A percentile compares a stretch with the other conserved stretches of the same genome.
Conservation (phyloP, 2,888 invertebrate species). For the Anthrax anthrax region DNA sequence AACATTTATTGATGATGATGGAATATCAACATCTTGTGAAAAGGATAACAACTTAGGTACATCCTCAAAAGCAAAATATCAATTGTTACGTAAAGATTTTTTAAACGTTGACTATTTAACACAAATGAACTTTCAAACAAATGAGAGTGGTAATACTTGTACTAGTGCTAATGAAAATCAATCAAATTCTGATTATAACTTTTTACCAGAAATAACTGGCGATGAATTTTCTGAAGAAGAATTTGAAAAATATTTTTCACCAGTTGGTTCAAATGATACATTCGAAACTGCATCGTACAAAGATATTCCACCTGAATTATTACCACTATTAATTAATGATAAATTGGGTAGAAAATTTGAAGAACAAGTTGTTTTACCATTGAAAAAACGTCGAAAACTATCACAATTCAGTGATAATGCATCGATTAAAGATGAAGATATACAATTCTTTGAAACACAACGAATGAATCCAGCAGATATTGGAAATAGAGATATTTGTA, state of each 20-base stretch:
- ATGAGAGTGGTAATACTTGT: slow-evolving; percentile 1
- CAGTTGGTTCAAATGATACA: neutral
- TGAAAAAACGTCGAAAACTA: slow-evolving; percentile 13
- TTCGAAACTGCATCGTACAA: neutral
- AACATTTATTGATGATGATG: neutral
- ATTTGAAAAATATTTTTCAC: slow-evolving; percentile 1
- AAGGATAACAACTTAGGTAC: slow-evolving; percentile 12
- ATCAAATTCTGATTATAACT: slow-evolving; percentile 1
- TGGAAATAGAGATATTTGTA: neutral
- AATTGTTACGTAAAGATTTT: neutral
- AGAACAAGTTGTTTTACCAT: slow-evolving; percentile 11
- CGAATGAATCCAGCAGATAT: too few relatives aligned
- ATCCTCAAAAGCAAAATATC: slow-evolving; percentile 1
- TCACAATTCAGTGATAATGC: slow-evolving; percentile 9
- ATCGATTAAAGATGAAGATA: slow-evolving; percentile 10
- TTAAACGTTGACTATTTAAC: neutral
- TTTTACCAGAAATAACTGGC: neutral
- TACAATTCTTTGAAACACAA: neutral
- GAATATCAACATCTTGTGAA: slow-evolving; percentile 8
- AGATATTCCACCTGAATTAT: neutral
- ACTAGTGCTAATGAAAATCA: neutral
- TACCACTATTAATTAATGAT: neutral
- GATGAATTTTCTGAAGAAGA: slow-evolving; percentile 1
- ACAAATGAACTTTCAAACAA: neutral
- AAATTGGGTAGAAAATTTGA: slow-evolving; percentile 2